phyloP scores from a whole-genome alignment of 2,113 vertebrate species.

The Poicephalus meyeri region DNA sequence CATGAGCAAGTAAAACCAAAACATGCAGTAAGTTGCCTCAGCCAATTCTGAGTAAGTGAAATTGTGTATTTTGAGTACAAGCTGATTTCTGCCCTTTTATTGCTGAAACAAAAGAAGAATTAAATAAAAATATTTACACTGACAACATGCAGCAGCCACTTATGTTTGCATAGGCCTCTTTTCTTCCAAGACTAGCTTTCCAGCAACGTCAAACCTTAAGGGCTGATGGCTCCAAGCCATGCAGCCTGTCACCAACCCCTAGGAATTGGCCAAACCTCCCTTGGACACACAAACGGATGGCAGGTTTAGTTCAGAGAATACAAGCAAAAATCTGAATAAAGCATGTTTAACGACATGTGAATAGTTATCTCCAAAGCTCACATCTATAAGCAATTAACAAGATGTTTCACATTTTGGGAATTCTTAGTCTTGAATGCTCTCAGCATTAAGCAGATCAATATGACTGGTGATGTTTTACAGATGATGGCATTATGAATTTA shows the following conservation, averaged over 20 bases:
- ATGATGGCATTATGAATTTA: rapidly evolving
- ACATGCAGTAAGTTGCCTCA: not conserved
- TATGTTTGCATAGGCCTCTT: not conserved
- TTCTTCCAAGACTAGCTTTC: not conserved
- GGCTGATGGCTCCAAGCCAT: not conserved
- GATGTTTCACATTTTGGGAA: not conserved
- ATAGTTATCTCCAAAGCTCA: not conserved
- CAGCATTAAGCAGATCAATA: not conserved
- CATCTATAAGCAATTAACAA: rapidly evolving
- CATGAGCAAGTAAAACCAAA: not conserved
- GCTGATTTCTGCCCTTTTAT: not conserved
- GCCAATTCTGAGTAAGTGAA: not conserved
- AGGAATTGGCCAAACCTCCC: not conserved
- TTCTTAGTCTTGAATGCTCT: not conserved
- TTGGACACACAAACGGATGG: not conserved
- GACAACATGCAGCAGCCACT: not conserved
- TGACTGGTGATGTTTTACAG: not conserved
- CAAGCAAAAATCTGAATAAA: not conserved
- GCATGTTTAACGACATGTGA: rapidly evolving
- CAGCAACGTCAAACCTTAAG: not conserved
- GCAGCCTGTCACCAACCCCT: not conserved
- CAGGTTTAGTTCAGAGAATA: not conserved
- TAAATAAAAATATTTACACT: conserved; percentile 35
- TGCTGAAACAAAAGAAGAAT: conserved; percentile 27
- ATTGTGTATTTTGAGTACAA: not conserved